Percentiles rank a stretch among this genome's conserved stretches.
phyloP scores from a whole-genome alignment of 2,888 invertebrate species.

The Pterostichus madidus region DNA sequence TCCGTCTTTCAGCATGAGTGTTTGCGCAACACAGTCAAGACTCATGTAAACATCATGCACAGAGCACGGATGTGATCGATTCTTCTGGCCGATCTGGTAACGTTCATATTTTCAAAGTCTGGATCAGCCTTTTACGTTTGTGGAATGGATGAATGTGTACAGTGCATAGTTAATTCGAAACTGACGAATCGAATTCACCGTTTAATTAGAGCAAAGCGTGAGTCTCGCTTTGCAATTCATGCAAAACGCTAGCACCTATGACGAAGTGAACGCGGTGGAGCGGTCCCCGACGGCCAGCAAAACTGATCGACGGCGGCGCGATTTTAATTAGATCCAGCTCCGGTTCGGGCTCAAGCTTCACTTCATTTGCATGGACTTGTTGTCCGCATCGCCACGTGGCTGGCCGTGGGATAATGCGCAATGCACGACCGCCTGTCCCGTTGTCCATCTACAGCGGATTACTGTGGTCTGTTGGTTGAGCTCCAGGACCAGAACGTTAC shows the following conservation, averaged over 20 bases:
- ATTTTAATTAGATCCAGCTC: slow-evolving; percentile 59
- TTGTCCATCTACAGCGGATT: slow-evolving; percentile 34
- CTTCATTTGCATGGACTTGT: slow-evolving; percentile 61
- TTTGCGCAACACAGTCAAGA: slow-evolving; percentile 23
- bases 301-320: slow-evolving; percentile 42
- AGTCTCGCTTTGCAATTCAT: slow-evolving; percentile 49
- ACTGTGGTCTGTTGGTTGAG: slow-evolving; percentile 27
- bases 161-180: slow-evolving; percentile 51
- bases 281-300: slow-evolving; percentile 7
- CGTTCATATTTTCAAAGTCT: slow-evolving; percentile 48
- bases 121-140: slow-evolving; percentile 30
- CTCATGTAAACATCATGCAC: slow-evolving; percentile 50
- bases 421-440: not conserved
- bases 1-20: slow-evolving; percentile 22
- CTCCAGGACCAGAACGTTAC: slow-evolving; percentile 22
- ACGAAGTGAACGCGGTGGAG: not conserved
- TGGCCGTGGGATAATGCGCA: slow-evolving; percentile 15
- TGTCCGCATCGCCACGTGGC: slow-evolving; percentile 39
- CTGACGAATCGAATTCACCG: slow-evolving; percentile 53
- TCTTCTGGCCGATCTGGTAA: slow-evolving; percentile 33
- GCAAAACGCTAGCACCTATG: slow-evolving; percentile 44
- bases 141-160: slow-evolving; percentile 27
- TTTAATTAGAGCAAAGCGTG: slow-evolving; percentile 59
- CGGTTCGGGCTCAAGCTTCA: not conserved
- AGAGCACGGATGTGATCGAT: slow-evolving; percentile 32